A percentile compares a stretch with the other conserved stretches of the same genome.
Evolutionary conservation across 2,888 invertebrate genomes (phyloP).

Genomic region (Eurytoma adleriae): DNA sequence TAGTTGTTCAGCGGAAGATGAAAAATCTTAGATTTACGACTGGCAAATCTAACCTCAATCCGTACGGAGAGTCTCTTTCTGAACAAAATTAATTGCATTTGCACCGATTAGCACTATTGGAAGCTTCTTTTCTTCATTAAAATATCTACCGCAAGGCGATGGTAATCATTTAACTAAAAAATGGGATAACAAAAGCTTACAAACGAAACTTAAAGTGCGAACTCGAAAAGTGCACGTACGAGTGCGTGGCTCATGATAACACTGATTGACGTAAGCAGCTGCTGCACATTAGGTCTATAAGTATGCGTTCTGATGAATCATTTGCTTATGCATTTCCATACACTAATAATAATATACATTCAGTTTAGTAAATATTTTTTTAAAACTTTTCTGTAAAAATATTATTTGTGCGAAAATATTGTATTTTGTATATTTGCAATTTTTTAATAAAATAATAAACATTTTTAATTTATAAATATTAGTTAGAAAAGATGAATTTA

Average conservation of each 20-base stretch:
- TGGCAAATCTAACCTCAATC: conserved; percentile 42
- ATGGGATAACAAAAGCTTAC: conserved; percentile 9
- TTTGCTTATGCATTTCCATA: too few species aligned
- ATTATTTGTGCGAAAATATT: too few species aligned
- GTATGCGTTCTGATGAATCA: not conserved
- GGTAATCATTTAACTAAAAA: not conserved
- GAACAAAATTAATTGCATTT: conserved; percentile 2
- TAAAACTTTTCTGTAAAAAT: too few species aligned
- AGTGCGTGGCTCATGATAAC: conserved; percentile 50
- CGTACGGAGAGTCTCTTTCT: not conserved
- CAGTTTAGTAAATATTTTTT: too few species aligned
- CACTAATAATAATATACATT: too few species aligned
- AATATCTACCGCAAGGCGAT: not conserved
- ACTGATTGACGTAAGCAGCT: conserved; percentile 49
- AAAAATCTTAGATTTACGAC: not conserved
- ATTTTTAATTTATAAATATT: too few species aligned
- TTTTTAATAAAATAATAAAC: too few species aligned
- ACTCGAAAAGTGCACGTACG: conserved; percentile 30
- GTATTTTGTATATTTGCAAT: too few species aligned
- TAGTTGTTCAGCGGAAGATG: not conserved
- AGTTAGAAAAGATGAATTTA: too few species aligned
- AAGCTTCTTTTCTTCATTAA: conserved; percentile 4
- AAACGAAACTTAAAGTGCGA: conserved; percentile 19
- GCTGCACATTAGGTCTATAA: not conserved
- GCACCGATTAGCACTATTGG: not conserved